A percentile compares a stretch with the other conserved stretches of the same genome.
phyloP scores from a whole-genome alignment of 2,113 vertebrate genomes.

The Tragulus kanchil region DNA sequence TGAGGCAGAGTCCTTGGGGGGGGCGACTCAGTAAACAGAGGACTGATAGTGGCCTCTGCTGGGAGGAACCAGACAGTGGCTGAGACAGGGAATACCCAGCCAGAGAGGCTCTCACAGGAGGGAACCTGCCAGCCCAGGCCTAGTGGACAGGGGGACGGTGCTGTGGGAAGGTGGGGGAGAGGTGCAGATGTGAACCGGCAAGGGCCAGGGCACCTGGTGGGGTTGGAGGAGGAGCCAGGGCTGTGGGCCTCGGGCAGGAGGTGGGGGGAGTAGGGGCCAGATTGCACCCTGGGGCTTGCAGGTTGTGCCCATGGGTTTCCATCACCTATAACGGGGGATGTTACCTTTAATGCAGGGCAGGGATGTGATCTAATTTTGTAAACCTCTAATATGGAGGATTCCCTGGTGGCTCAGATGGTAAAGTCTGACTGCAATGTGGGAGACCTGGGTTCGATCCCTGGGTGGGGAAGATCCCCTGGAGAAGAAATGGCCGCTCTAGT shows the following conservation, averaged over 20 bases:
- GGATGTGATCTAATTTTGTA: background rate
- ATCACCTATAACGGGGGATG: background rate
- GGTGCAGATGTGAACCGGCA: background rate
- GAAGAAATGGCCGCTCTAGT: too few relatives aligned
- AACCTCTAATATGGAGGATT: background rate
- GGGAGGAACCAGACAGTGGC: background rate
- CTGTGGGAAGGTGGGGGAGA: background rate
- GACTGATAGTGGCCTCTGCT: background rate
- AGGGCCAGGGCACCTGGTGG: background rate
- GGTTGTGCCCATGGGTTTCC: background rate
- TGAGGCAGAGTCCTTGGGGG: background rate
- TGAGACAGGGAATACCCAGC: background rate
- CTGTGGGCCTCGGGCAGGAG: too few relatives aligned
- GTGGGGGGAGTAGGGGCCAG: background rate
- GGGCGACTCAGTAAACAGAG: background rate
- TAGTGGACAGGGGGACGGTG: background rate
- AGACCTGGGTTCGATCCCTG: too few relatives aligned
- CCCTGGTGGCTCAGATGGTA: too few relatives aligned
- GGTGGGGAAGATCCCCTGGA: too few relatives aligned
- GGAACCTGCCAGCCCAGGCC: background rate
- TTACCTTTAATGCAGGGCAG: background rate
- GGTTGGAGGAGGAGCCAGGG: background rate
- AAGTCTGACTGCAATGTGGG: too few relatives aligned
- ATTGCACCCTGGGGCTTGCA: background rate
- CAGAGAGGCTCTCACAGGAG: background rate